Evolutionary conservation across 2,113 vertebrate species (phyloP).

Genomic region (Stomatorhinus ivindoensis): DNA sequence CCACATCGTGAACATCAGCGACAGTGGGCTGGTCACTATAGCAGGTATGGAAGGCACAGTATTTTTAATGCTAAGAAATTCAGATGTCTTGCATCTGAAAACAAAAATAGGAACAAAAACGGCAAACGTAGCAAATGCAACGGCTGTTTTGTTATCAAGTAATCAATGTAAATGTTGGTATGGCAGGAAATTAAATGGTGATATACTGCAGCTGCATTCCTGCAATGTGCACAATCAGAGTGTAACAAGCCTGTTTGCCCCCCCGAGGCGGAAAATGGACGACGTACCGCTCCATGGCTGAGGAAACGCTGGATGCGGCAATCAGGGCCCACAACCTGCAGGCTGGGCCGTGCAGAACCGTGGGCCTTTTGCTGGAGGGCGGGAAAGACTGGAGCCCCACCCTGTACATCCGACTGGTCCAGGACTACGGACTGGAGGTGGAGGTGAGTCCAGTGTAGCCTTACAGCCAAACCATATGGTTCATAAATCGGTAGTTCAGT

Average conservation of each 20-base stretch:
- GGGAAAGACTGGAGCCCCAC: conserved; percentile 85
- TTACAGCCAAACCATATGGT: background rate
- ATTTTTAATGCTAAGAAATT: background rate
- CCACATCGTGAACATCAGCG: conserved; percentile 78
- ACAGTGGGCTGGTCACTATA: conserved; percentile 84
- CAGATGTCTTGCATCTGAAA: background rate
- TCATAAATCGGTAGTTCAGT: background rate
- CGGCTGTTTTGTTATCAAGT: background rate
- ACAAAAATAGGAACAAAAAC: background rate
- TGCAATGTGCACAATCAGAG: background rate
- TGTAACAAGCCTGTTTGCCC: background rate
- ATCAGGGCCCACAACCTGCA: conserved; percentile 62
- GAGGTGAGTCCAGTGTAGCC: conserved; percentile 60
- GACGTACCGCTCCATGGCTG: conserved; percentile 88
- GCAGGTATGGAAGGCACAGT: conserved; percentile 64
- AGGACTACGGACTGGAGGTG: conserved; percentile 89
- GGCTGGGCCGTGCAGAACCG: conserved; percentile 67
- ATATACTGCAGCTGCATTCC: background rate
- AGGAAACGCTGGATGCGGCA: conserved; percentile 78
- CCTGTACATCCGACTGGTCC: conserved; percentile 87
- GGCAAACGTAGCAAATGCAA: background rate
- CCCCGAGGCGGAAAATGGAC: conserved; percentile 92
- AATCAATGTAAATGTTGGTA: background rate
- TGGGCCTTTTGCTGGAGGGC: conserved; percentile 81
- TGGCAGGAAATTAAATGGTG: background rate